Base-by-base conservation (phyloP, 1,140 invertebrate species). In the Ips nitidus region DNA sequence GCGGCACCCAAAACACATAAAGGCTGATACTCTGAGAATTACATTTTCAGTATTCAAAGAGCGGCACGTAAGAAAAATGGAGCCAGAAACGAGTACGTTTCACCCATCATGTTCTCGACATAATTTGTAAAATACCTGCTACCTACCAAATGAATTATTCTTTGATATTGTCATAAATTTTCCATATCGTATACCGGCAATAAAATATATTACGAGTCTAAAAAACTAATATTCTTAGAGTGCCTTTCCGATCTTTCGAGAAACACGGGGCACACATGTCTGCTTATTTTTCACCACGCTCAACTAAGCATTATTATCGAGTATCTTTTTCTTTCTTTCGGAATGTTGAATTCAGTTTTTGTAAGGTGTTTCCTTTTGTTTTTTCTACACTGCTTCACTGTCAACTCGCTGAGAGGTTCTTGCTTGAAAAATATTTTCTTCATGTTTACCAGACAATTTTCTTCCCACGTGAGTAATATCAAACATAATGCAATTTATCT, bases 151-250 rank as follows among this genome's bases (percentile, higher is more conserved):
- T 69, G 60, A 69, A 69, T 69, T 69, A 69, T 69, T 69, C 60
- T 53, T 58, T 63, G 67, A 69, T 63, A 69, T 69, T 69, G 67
- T 69, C 67, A 61, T 69, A 69, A 69, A 69, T 69, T 69, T 69
- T 69, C 58, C 59, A 69, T 63, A 50, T 62, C 58, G 67, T 47
- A 57, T 69, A 55, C 43, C 47, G 38, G 59, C 67, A 69, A 69
- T 69, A 69, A 69, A 69, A 69, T 69, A 62, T 69, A 69, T 69
- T 57, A 60, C 67, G 63, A 69, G 60, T 57, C 67, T 63, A 69
- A 69, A 69, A 69, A 69, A 62, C 59, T 69, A 69, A 69, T 69
- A 69, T 63, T 61, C 53, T 62, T 69, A 62, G 67, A 69, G 67
- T 69, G 67, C 67, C 53, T 62, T 63, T 57, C 53, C 67, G 67